Evolutionary conservation across 37 sponge, comb jelly and placozoan genomes (phyloP).

Genomic region (Halichondria panicea): DNA sequence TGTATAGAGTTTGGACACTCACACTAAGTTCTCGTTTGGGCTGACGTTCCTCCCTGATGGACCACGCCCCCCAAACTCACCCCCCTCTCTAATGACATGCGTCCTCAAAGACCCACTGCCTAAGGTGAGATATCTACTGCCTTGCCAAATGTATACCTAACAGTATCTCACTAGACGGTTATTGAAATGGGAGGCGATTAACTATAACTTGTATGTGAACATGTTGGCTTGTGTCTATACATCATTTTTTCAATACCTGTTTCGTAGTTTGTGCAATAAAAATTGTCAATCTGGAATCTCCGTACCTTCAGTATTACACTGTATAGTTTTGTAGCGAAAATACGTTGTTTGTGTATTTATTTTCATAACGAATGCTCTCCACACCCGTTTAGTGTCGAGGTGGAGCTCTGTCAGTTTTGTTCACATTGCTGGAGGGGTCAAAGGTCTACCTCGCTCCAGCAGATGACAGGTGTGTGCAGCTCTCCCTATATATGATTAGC

Average conservation of each 20-base stretch:
- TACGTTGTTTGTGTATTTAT: too few relatives aligned
- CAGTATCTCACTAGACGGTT: too few relatives aligned
- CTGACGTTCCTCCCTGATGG: slow-evolving; percentile 60
- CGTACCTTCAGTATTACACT: too few relatives aligned
- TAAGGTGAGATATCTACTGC: slow-evolving; percentile 21
- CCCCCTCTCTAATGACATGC: slow-evolving; percentile 43
- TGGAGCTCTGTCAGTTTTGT: slow-evolving; percentile 46
- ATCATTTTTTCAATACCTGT: too few relatives aligned
- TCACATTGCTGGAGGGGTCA: slow-evolving; percentile 55
- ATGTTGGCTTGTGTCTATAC: too few relatives aligned
- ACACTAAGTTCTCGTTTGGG: slow-evolving; percentile 58
- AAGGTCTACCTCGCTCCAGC: slow-evolving; percentile 54
- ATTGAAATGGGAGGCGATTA: too few relatives aligned
- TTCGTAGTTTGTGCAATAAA: too few relatives aligned
- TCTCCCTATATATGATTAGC: not conserved
- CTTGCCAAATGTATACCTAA: not conserved
- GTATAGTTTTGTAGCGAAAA: too few relatives aligned
- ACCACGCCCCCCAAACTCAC: slow-evolving; percentile 44
- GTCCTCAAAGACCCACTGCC: slow-evolving; percentile 34
- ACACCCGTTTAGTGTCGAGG: slow-evolving; percentile 41
- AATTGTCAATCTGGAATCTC: too few relatives aligned
- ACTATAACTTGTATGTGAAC: too few relatives aligned
- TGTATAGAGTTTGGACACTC: slow-evolving; percentile 24
- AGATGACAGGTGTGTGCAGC: slow-evolving; percentile 44
- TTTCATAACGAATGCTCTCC: too few relatives aligned